Evolutionary conservation across 1,140 invertebrate species (phyloP).

Genomic region (Steinernema khuongi): DNA sequence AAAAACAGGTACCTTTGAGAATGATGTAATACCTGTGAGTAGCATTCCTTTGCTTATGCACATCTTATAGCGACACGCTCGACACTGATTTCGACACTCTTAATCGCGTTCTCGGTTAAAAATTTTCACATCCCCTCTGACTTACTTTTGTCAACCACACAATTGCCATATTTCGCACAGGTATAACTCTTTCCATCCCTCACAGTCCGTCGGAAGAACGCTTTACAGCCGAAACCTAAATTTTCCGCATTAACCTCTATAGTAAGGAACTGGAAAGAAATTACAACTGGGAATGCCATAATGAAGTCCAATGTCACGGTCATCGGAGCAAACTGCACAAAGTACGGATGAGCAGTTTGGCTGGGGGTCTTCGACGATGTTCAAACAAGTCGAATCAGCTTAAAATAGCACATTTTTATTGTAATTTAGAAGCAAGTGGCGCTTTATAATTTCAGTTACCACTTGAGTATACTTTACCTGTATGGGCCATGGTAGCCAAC

Average conservation of each 20-base stretch:
- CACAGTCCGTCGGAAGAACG: neutral
- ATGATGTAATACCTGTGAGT: neutral
- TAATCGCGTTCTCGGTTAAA: too few relatives aligned
- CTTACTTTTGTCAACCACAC: neutral
- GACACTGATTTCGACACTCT: neutral
- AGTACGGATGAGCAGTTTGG: neutral
- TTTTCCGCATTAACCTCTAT: neutral
- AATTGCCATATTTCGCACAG: neutral
- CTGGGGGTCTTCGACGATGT: neutral
- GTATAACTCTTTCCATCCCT: neutral
- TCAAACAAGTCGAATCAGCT: neutral
- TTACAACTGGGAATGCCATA: constrained; percentile 5
- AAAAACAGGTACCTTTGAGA: neutral
- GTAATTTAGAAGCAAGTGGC: too few relatives aligned
- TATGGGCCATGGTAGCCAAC: neutral
- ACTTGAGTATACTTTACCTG: neutral
- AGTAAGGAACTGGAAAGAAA: neutral
- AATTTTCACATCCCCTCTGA: too few relatives aligned
- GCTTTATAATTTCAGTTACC: too few relatives aligned
- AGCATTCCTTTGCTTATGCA: neutral
- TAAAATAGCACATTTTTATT: neutral
- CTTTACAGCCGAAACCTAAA: neutral
- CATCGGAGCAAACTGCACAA: neutral
- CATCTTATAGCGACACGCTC: neutral
- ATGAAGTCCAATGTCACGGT: neutral